These are phyloP conservation scores for Lamellibrachia luymesi DNA, from an alignment of 1,140 invertebrate species.

Conservation along the genomic window DNA sequence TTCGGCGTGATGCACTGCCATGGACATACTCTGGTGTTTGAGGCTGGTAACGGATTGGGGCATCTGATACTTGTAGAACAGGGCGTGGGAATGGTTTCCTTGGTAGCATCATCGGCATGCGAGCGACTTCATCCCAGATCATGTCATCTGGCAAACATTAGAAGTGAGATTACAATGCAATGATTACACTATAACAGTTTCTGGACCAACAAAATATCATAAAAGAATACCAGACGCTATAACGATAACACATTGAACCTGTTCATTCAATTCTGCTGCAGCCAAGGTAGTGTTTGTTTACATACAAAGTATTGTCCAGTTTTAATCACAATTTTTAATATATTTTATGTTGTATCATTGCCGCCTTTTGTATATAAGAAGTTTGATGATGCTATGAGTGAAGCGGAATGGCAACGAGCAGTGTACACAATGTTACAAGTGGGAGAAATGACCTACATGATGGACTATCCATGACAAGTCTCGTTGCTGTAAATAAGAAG, in stretches of 20 bases:
- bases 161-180: neutral
- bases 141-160: neutral
- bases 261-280: no score
- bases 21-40: neutral
- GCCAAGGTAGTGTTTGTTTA: no score
- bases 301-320: neutral
- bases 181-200: neutral
- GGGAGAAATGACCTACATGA: no score
- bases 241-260: no score
- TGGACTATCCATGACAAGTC: no score
- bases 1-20: neutral
- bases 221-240: neutral
- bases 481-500: no score
- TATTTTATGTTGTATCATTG: no score
- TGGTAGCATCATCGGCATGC: neutral
- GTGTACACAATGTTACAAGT: no score
- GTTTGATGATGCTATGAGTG: no score
- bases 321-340: no score
- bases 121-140: neutral
- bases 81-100: neutral
- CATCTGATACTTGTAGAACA: neutral
- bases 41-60: neutral
- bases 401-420: no score
- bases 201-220: neutral
- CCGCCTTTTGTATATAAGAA: no score